Base-by-base conservation (phyloP, 2,113 vertebrate genomes). In the Oceanodroma tethys region DNA sequence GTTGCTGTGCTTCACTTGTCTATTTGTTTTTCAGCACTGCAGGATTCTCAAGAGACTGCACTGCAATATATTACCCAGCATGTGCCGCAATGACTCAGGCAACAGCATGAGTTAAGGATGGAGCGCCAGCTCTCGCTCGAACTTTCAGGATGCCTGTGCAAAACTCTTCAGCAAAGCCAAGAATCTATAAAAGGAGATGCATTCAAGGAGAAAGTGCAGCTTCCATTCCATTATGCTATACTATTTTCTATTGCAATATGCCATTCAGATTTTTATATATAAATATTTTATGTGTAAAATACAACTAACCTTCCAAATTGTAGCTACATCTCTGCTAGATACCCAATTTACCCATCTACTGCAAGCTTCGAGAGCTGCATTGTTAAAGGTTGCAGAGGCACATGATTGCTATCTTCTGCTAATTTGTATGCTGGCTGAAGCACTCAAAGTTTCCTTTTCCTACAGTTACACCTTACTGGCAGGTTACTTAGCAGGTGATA, bases 61-160 rank as follows among this genome's bases (percentile, higher is more conserved):
- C 92, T 90, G 93, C 92, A 92, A 90, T 59, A 3, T 1, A n/a
- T 45, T 48, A 71, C 67, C 87, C 91, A 93, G 88, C 80, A 23
- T 83, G 91, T 92, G 85, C 92, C 13, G 66, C 96, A 95, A 7
- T 97, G 95, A 97, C 88, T 97, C 94, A 94, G 93, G 58, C 91
- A 94, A 1, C 93, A 95, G 93, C 81, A 21, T 16, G 86, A 95
- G 89, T 5, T 43, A 11, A 47, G 82, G n/a, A 63, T 36, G 45
- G 45, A 94, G 71, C 1, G 85, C 92, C 97, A 97, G 91, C 89
- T 92, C 93, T 48, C 52, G 5, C 78, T 42, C 7, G 0, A 72
- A 50, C 81, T 94, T 73, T 21, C 84, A 82, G 84, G 74, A 87
- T 82, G 95, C 73, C 91, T 88, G 16, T 36, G 73, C 72, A 82